A percentile compares a stretch with the other conserved stretches of the same genome.
These are phyloP conservation scores for Salvelinus alpinus DNA, from an alignment of 2,113 vertebrate genomes.

Conservation along the genomic window DNA sequence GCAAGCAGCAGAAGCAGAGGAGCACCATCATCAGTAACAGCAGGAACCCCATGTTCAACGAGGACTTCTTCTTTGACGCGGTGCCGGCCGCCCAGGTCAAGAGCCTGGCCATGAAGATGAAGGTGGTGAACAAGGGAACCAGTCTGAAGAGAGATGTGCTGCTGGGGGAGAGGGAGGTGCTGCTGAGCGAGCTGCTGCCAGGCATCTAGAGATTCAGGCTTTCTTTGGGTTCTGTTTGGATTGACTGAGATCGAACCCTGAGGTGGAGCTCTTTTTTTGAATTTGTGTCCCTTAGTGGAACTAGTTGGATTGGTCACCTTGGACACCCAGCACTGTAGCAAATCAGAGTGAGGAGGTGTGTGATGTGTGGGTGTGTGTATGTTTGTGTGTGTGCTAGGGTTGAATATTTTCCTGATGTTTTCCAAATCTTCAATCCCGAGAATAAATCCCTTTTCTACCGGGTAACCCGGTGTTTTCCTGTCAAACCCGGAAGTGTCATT, in stretches of 20 bases:
- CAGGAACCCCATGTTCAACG: conserved; percentile 92
- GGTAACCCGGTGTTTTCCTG: no score
- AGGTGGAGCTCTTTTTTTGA: no score
- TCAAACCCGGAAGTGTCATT: no score
- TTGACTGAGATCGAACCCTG: no score
- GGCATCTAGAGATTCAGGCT: conserved; percentile 51
- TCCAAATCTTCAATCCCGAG: no score
- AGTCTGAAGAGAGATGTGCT: conserved; percentile 91
- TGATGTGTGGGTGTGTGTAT: no score
- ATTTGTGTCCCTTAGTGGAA: background rate
- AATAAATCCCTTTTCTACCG: no score
- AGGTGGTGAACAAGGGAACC: conserved; percentile 96
- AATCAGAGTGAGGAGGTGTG: no score
- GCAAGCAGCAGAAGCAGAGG: conserved; percentile 95
- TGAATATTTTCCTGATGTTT: no score
- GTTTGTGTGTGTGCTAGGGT: no score
- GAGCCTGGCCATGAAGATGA: conserved; percentile 42
- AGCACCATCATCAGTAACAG: conserved; percentile 97
- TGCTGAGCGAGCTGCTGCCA: conserved; percentile 83
- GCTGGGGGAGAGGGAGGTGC: conserved; percentile 90
- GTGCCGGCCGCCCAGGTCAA: background rate
- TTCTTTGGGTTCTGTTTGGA: background rate
- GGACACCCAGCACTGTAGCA: no score
- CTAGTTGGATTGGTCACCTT: no score
- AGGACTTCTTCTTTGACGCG: conserved; percentile 96